Conservation (phyloP, 2,113 vertebrate species). For the Syngnathus floridae region DNA sequence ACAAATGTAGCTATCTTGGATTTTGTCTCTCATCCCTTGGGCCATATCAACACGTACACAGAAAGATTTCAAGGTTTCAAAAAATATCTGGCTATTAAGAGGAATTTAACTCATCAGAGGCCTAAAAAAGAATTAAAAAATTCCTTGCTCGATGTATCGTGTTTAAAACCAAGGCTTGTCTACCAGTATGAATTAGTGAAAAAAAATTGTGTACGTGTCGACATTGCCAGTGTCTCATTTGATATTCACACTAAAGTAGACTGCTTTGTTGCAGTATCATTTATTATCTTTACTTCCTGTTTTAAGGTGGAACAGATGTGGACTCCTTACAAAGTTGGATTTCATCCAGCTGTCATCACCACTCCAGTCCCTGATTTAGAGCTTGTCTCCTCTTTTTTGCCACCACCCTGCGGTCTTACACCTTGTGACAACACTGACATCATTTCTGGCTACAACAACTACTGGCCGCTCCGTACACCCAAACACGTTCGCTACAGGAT, state of each 20-base stretch:
- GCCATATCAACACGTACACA: background rate
- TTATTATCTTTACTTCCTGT: background rate
- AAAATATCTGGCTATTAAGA: background rate
- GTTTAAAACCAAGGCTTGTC: background rate
- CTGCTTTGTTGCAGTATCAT: background rate
- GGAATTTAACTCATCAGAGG: background rate
- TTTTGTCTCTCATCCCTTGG: background rate
- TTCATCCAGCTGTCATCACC: slow-evolving; percentile 68
- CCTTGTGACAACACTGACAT: slow-evolving; percentile 85
- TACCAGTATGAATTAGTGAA: background rate
- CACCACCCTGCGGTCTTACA: slow-evolving; percentile 82
- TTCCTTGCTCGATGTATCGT: background rate
- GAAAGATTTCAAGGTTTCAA: background rate
- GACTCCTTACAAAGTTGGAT: slow-evolving; percentile 72
- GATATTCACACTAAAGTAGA: background rate
- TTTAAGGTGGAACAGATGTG: slow-evolving; percentile 69
- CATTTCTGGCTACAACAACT: slow-evolving; percentile 79
- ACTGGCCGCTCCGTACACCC: slow-evolving; percentile 76
- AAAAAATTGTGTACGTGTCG: background rate
- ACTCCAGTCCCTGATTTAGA: slow-evolving; percentile 64
- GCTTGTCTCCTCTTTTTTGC: slow-evolving; percentile 69
- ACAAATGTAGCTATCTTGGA: slow-evolving; percentile 44
- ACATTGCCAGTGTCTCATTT: background rate
- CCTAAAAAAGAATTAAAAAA: background rate
- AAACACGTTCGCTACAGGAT: slow-evolving; percentile 83